phyloP scores from a whole-genome alignment of 1,140 invertebrate species.

The Caenorhabditis briggsae region DNA sequence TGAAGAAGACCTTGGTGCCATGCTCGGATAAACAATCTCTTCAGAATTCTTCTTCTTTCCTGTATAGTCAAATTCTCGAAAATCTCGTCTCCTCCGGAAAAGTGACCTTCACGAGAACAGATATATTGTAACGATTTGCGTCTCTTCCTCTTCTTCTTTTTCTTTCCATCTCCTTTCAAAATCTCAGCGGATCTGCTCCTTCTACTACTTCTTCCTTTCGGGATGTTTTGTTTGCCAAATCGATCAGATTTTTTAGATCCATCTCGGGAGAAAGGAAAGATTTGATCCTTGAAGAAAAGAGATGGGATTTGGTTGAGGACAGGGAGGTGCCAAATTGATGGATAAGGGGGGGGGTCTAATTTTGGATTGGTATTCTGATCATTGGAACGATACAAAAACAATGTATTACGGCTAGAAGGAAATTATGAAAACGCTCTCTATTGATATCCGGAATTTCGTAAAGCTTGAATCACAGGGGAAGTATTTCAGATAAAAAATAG shows the following conservation, averaged over 20 bases:
- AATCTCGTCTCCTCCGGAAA: not conserved
- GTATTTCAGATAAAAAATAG: too few species aligned
- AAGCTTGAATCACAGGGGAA: too few species aligned
- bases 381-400: too few species aligned
- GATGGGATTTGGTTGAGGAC: too few species aligned
- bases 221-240: not conserved
- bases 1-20: constrained; percentile 33
- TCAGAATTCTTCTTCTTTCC: too few species aligned
- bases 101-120: constrained; percentile 30
- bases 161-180: not conserved
- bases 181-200: constrained; percentile 20
- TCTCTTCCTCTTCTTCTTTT: not conserved
- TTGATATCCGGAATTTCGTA: too few species aligned
- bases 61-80: constrained; percentile 43
- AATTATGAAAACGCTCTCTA: too few species aligned
- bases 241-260: not conserved
- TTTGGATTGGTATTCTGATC: too few species aligned
- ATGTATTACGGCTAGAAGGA: too few species aligned
- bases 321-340: too few species aligned
- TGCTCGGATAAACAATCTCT: constrained; percentile 34
- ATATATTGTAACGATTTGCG: constrained; percentile 52
- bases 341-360: too few species aligned
- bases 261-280: not conserved
- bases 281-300: too few species aligned
- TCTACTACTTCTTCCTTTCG: not conserved